Evolutionary conservation across 2,888 invertebrate species (phyloP), one percentile per base, ranked within the genome.

Genomic region (Cyaniris semiargus): DNA sequence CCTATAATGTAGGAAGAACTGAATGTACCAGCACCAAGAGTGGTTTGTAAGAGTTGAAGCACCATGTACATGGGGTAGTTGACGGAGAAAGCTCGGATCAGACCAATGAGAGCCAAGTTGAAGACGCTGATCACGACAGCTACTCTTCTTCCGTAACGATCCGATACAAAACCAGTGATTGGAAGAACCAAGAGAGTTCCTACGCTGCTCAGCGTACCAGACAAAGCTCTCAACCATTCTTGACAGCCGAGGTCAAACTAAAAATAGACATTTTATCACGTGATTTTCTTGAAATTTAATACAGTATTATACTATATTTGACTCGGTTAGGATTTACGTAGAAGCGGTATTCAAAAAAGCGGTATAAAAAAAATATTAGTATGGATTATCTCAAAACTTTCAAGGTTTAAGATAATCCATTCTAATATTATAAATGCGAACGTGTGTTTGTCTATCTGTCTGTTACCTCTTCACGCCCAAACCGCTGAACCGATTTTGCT

Each of bases 181-280:
- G 96, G 96, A 78, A 96, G 90, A 10, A 96, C 96, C 77, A 96
- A 88, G 79, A 97, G 94, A 76, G 96, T 96, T 2, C 96, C 97
- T 71, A 96, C 88, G 83, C 95, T 96, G 87, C 95, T 96, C 1
- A 96, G 89, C 2, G 96, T 96, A 2, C 97, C 97, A 5, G 96
- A 95, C 80, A 97, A 85, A 0, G 96, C 95, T 74, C 96, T 90
- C 82, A 96, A 95, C 96, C 96, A 97, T 79, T 95, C 94, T 78
- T 95, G 94, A 81, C 96, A 96, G 18, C 95, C 95, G 5, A 96
- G 87, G 81, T 94, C 91, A 84, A 95, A 96, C 96, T 96, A 85
- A 90, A 90, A 44, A 53, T n/a, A 81, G 15, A n/a, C n/a, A n/a
- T n/a, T 31, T 60, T 23, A 21, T n/a, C 3, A 44, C 44, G 13